These are phyloP conservation scores for Urocynchramus pylzowi DNA, from an alignment of 2,113 vertebrate genomes.

Conservation along the genomic window DNA sequence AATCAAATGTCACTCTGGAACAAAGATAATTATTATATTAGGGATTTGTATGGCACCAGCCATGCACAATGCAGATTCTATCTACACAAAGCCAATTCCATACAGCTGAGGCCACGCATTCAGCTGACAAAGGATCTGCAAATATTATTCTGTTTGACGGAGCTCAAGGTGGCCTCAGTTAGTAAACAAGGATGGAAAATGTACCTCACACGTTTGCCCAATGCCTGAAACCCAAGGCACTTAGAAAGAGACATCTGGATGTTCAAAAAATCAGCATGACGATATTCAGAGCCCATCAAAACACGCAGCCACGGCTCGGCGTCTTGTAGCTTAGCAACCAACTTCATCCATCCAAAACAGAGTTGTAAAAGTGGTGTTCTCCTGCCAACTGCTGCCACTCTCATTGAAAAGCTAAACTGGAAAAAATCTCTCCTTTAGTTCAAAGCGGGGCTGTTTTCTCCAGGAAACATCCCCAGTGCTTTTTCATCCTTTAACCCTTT, in stretches of 20 bases:
- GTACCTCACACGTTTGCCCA: constrained; percentile 61
- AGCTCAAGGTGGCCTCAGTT: constrained; percentile 52
- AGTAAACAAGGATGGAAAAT: constrained; percentile 72
- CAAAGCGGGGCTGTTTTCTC: constrained; percentile 37
- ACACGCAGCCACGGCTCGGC: constrained; percentile 64
- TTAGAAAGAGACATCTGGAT: constrained; percentile 72
- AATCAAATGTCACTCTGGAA: neutral
- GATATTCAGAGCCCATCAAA: constrained; percentile 73
- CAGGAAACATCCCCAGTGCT: neutral
- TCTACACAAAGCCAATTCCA: neutral
- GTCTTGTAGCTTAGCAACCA: constrained; percentile 73
- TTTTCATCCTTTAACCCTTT: constrained; percentile 56
- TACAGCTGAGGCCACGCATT: neutral
- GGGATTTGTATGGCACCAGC: neutral
- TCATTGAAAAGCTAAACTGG: constrained; percentile 64
- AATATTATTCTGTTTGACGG: constrained; percentile 55
- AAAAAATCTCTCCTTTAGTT: constrained; percentile 34
- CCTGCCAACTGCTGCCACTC: constrained; percentile 64
- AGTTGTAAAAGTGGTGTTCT: constrained; percentile 73
- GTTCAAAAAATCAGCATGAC: constrained; percentile 44
- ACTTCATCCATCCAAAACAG: constrained; percentile 74
- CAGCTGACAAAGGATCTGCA: constrained; percentile 51
- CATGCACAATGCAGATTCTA: neutral
- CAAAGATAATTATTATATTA: neutral
- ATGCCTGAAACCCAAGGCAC: constrained; percentile 51